Percentiles rank a stretch among this genome's conserved stretches.
Evolutionary conservation across 2,797 vertebrate genomes (phyloP).

Genomic region (Ctenopoma multispine): DNA sequence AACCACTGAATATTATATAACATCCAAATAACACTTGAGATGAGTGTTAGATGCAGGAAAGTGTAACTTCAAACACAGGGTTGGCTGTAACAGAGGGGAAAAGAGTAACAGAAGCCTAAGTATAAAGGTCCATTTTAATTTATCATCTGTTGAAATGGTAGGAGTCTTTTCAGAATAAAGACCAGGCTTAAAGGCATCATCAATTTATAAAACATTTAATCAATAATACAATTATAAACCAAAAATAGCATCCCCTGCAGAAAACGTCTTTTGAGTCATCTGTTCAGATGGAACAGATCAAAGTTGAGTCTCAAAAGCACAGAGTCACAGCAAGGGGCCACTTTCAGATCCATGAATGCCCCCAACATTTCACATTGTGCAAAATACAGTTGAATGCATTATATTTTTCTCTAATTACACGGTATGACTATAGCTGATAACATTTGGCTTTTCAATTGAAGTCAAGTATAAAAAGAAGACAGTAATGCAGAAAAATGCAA

Average conservation of each 20-base stretch:
- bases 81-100: neutral
- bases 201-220: neutral
- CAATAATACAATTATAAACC: neutral
- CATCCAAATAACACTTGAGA: too few relatives aligned
- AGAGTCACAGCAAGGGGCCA: conserved; percentile 7
- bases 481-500: too few relatives aligned
- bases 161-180: conserved; percentile 9
- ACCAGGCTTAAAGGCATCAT: neutral
- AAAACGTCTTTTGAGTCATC: neutral
- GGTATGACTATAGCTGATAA: too few relatives aligned
- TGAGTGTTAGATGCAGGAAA: neutral
- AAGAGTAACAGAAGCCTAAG: neutral
- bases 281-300: conserved; percentile 2
- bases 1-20: too few relatives aligned
- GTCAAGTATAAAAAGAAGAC: too few relatives aligned
- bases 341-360: conserved; percentile 19
- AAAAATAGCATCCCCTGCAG: neutral
- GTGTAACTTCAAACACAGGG: neutral
- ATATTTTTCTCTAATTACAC: too few relatives aligned
- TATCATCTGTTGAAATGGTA: neutral
- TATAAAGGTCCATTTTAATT: neutral
- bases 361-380: neutral
- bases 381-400: too few relatives aligned
- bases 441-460: too few relatives aligned
- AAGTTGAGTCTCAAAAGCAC: conserved; percentile 16